Conservation (phyloP, 1,140 invertebrate species). For the Leptinotarsa undecemlineata region DNA sequence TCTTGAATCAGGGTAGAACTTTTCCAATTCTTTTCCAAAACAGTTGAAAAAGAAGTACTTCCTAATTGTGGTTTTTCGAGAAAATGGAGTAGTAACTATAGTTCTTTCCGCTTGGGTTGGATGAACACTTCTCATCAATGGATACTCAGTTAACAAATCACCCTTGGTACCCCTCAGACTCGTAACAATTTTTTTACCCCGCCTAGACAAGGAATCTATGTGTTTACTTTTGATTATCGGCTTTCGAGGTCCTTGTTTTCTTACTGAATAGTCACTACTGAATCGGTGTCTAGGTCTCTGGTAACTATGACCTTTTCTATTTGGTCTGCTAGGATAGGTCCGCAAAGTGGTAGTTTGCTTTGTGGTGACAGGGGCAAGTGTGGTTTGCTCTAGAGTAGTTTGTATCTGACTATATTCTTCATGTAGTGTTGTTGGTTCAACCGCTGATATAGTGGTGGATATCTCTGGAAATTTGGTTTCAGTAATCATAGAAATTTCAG, state of each 20-base stretch:
- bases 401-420: background rate
- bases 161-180: conserved; percentile 8
- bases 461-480: background rate
- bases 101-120: conserved; percentile 45
- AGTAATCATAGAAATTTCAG: background rate
- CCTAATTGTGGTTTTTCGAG: conserved; percentile 21
- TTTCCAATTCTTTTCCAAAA: conserved; percentile 60
- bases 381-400: background rate
- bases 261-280: conserved; percentile 35
- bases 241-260: conserved; percentile 14
- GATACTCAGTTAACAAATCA: conserved; percentile 42
- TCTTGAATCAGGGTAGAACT: conserved; percentile 62
- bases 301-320: conserved; percentile 27
- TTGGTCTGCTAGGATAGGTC: conserved; percentile 27
- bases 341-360: background rate
- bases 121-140: conserved; percentile 47
- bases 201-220: background rate
- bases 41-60: conserved; percentile 59
- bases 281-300: conserved; percentile 39
- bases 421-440: background rate
- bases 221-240: conserved; percentile 6
- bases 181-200: background rate
- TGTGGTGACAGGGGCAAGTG: conserved; percentile 23
- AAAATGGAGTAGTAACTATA: conserved; percentile 46
- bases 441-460: background rate